Evolutionary conservation across 1,140 invertebrate species (phyloP).

Genomic region (Drosophila hydei): DNA sequence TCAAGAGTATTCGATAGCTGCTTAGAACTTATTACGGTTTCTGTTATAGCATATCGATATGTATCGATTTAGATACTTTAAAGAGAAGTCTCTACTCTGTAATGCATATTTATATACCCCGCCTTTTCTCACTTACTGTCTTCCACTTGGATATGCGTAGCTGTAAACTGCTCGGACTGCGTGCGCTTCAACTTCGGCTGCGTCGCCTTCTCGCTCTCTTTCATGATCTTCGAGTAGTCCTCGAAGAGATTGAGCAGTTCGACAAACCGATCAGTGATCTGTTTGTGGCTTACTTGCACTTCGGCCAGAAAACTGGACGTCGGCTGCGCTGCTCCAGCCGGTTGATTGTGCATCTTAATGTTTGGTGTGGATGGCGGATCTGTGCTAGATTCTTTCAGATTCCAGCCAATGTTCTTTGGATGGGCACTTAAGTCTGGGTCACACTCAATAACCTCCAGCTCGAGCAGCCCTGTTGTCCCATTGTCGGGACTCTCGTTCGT

Average conservation of each 20-base stretch:
- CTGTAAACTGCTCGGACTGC: constrained; percentile 36
- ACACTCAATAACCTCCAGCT: constrained; percentile 9
- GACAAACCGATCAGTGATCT: constrained; percentile 53
- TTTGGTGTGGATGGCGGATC: not conserved
- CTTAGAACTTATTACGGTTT: too few species aligned
- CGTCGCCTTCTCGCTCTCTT: constrained; percentile 22
- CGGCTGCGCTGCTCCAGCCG: not conserved
- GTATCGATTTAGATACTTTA: not conserved
- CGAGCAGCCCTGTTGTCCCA: not conserved
- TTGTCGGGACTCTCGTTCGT: constrained; percentile 3
- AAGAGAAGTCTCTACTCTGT: not conserved
- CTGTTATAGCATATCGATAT: too few species aligned
- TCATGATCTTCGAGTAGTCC: constrained; percentile 46
- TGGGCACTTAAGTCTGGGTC: not conserved
- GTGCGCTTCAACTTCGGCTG: constrained; percentile 33
- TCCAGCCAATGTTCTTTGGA: constrained; percentile 45
- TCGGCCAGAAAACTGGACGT: constrained; percentile 39
- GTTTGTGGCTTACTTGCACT: constrained; percentile 52
- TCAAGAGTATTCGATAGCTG: too few species aligned
- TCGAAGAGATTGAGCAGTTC: constrained; percentile 63
- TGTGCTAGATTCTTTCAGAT: not conserved
- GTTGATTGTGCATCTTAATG: not conserved
- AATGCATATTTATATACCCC: too few species aligned
- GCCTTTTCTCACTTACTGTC: constrained; percentile 20
- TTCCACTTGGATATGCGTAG: not conserved